Evolutionary conservation across 1,140 invertebrate species (phyloP).

Genomic region (Matsumurasca onukii): DNA sequence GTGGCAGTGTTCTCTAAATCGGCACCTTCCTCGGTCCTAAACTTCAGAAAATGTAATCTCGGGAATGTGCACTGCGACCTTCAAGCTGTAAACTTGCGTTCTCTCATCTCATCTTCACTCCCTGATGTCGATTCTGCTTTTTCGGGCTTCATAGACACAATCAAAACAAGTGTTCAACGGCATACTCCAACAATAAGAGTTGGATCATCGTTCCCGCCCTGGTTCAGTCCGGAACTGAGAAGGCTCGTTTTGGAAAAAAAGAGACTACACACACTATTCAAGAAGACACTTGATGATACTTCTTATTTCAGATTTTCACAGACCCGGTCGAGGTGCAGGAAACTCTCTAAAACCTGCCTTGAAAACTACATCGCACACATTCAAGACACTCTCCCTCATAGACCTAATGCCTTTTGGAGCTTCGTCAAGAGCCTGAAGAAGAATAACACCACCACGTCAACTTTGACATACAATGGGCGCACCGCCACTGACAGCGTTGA

Average conservation of each 20-base stretch:
- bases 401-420: neutral
- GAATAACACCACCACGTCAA: neutral
- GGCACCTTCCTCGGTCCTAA: neutral
- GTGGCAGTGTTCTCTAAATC: neutral
- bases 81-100: neutral
- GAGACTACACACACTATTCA: neutral
- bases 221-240: neutral
- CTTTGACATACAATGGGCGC: neutral
- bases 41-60: conserved; percentile 4
- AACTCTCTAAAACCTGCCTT: neutral
- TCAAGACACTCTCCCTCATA: neutral
- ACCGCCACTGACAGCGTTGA: neutral
- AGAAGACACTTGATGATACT: neutral
- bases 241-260: neutral
- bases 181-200: neutral
- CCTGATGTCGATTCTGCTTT: neutral
- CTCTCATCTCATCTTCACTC: neutral
- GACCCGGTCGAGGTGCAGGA: neutral
- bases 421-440: neutral
- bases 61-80: neutral
- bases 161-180: neutral
- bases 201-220: neutral
- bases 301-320: neutral
- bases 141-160: neutral
- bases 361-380: neutral